Conservation (phyloP, 2,888 invertebrate species). For the Chymomyza fuscimana region DNA sequence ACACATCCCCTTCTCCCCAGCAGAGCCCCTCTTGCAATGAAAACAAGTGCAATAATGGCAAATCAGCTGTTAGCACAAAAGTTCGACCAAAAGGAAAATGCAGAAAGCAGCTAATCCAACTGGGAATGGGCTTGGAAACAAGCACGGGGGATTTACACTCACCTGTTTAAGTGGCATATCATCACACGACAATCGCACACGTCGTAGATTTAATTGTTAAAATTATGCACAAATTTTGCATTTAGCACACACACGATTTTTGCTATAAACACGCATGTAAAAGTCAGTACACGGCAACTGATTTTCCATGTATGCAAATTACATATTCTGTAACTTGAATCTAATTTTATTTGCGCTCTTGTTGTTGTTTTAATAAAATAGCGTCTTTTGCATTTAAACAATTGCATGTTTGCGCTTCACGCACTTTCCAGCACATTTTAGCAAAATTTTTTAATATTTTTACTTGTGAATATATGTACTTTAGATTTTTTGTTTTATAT, state of each 20-base stretch:
- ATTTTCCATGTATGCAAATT: slow-evolving; percentile 8
- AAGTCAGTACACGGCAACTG: neutral
- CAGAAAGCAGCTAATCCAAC: neutral
- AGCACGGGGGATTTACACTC: slow-evolving; percentile 44
- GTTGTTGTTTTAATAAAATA: slow-evolving; percentile 27
- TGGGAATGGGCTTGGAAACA: neutral
- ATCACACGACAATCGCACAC: slow-evolving; percentile 78
- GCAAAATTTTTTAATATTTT: slow-evolving; percentile 17
- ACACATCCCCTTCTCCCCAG: neutral
- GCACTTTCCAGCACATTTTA: slow-evolving; percentile 21
- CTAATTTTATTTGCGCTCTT: slow-evolving; percentile 8
- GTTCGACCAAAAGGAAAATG: neutral
- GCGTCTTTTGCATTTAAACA: slow-evolving; percentile 56
- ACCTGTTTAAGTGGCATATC: slow-evolving; percentile 79
- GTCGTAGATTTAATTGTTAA: slow-evolving; percentile 74
- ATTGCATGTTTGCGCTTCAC: slow-evolving; percentile 55
- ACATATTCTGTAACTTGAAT: slow-evolving; percentile 15
- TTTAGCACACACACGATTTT: slow-evolving; percentile 51
- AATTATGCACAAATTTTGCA: slow-evolving; percentile 63
- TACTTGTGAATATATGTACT: slow-evolving; percentile 21
- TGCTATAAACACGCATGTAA: slow-evolving; percentile 36
- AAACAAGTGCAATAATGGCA: slow-evolving; percentile 53
- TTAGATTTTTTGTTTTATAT: slow-evolving; percentile 24
- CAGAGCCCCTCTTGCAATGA: neutral
- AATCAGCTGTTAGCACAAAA: slow-evolving; percentile 60